Conservation (phyloP, 92 coral and sea anemone species). For the Palythoa caribaeorum region DNA sequence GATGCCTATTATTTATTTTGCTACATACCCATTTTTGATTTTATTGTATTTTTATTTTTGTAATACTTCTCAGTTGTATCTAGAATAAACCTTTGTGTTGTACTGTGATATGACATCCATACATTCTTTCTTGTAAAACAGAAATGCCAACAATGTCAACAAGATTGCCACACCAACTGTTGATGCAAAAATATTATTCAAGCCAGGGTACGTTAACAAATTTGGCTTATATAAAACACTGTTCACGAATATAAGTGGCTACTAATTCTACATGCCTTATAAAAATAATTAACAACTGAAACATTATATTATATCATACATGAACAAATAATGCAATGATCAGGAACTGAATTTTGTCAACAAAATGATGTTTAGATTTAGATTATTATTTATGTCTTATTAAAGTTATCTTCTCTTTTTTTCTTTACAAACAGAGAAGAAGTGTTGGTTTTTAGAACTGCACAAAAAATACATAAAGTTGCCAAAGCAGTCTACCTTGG, state of each 20-base stretch:
- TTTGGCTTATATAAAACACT: too few relatives aligned
- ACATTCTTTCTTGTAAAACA: neutral
- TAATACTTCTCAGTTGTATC: neutral
- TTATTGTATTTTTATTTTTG: neutral
- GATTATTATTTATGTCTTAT: neutral
- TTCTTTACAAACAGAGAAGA: conserved; percentile 23
- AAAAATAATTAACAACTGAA: too few relatives aligned
- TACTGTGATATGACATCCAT: neutral
- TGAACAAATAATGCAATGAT: too few relatives aligned
- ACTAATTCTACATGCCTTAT: too few relatives aligned
- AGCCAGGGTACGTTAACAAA: conserved; percentile 1
- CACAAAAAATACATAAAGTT: neutral
- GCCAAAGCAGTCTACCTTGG: conserved; percentile 53
- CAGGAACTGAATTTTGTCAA: neutral
- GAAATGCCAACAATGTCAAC: neutral
- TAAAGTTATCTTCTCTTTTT: too few relatives aligned
- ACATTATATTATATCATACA: too few relatives aligned
- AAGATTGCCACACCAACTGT: neutral
- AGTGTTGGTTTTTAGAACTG: conserved; percentile 36
- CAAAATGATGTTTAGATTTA: neutral
- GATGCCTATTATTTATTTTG: neutral
- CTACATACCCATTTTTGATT: neutral
- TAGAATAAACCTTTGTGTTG: neutral
- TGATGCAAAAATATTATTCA: neutral
- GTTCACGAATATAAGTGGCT: too few relatives aligned